Conservation (phyloP, 2,113 vertebrate genomes). For the Telmatochromis bifrenatus region DNA sequence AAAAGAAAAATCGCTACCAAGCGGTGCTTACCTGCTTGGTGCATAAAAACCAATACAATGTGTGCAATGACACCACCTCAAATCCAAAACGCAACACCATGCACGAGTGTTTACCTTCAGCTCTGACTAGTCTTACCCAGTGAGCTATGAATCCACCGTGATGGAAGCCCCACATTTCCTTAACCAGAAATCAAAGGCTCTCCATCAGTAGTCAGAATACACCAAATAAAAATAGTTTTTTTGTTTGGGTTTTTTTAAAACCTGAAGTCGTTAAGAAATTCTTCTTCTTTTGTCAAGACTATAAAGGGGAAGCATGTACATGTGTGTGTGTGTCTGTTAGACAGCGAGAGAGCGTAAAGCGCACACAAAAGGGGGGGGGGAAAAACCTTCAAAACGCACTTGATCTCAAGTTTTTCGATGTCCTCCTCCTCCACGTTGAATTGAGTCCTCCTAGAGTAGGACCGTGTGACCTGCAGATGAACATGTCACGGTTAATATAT, state of each 20-base stretch:
- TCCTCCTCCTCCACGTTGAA: slow-evolving; percentile 98
- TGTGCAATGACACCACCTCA: slow-evolving; percentile 63
- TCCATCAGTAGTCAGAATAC: slow-evolving; percentile 60
- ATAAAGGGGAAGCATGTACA: not conserved
- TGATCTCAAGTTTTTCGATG: slow-evolving; percentile 96
- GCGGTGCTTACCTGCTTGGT: slow-evolving; percentile 18
- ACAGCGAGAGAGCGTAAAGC: not conserved
- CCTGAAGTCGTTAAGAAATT: not conserved
- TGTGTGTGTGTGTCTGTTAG: not conserved
- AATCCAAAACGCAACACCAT: slow-evolving; percentile 61
- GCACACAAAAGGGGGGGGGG: not conserved
- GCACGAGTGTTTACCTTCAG: slow-evolving; percentile 59
- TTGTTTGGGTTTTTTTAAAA: not conserved
- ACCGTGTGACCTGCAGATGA: slow-evolving; percentile 82
- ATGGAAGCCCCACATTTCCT: slow-evolving; percentile 55
- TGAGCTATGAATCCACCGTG: slow-evolving; percentile 56
- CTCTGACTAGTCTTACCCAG: slow-evolving; percentile 60
- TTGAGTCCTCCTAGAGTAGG: slow-evolving; percentile 91
- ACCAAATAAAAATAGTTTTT: slow-evolving; percentile 15
- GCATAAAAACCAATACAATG: not conserved
- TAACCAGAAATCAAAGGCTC: slow-evolving; percentile 60
- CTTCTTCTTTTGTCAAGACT: not conserved
- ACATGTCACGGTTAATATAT: not conserved
- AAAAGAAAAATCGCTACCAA: not conserved
- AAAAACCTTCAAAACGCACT: slow-evolving; percentile 67